Percentiles rank a stretch among this genome's conserved stretches.
Conservation (phyloP, 2,888 invertebrate genomes). For the Oegoconia quadripuncta region DNA sequence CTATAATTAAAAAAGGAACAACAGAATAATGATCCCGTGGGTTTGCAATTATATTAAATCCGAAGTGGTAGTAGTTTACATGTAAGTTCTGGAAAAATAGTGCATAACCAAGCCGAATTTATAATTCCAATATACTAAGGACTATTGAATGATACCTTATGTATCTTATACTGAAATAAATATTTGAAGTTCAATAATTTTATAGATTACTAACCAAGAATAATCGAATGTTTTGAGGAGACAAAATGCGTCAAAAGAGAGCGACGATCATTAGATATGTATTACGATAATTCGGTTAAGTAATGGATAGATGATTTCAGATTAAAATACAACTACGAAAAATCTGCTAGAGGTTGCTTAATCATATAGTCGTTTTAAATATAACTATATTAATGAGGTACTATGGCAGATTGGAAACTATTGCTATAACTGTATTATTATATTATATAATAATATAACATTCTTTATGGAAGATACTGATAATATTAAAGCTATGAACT, state of each 20-base stretch:
- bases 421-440: constrained; percentile 58
- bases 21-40: too few species aligned
- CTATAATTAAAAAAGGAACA: too few species aligned
- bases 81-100: too few species aligned
- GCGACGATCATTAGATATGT: neutral
- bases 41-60: too few species aligned
- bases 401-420: constrained; percentile 69
- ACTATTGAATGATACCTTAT: too few species aligned
- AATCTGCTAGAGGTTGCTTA: constrained; percentile 41
- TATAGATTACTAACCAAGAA: too few species aligned
- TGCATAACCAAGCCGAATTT: too few species aligned
- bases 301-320: neutral
- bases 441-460: constrained; percentile 43
- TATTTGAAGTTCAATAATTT: too few species aligned
- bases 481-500: constrained; percentile 73
- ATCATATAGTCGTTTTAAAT: constrained; percentile 36
- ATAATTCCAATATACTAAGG: too few species aligned
- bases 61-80: too few species aligned
- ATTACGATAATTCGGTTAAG: constrained; percentile 2
- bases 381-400: constrained; percentile 71
- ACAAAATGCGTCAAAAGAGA: constrained; percentile 2
- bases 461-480: constrained; percentile 70
- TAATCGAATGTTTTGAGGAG: too few species aligned
- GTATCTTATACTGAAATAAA: too few species aligned
- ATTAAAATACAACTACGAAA: constrained; percentile 28